A percentile compares a stretch with the other conserved stretches of the same genome.
Conservation (phyloP, 2,888 invertebrate species). For the Tiliacea aurago region DNA sequence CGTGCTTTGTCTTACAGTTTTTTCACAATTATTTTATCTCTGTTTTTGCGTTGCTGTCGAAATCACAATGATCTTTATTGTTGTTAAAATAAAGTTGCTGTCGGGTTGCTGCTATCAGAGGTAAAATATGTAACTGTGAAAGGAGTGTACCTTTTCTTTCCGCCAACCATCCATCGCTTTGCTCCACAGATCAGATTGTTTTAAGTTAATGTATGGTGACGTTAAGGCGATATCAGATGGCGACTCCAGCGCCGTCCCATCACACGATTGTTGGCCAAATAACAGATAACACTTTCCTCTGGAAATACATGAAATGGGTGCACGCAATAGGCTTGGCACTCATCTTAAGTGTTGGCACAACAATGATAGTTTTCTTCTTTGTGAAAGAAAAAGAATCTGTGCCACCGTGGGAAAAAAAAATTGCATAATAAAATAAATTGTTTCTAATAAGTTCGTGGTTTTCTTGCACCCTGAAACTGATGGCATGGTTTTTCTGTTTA, state of each 20-base stretch:
- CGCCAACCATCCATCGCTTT: not conserved
- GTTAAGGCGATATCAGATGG: not conserved
- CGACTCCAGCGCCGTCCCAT: not conserved
- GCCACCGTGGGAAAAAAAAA: not conserved
- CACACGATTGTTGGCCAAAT: not conserved
- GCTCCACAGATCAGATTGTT: slow-evolving; percentile 5
- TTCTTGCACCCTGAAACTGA: not conserved
- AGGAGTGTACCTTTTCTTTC: not conserved
- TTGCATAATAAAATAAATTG: not conserved
- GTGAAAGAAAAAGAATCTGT: not conserved
- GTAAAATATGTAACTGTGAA: not conserved
- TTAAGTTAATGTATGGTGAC: not conserved
- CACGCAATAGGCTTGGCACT: not conserved
- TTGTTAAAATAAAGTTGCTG: not conserved
- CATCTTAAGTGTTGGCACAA: not conserved
- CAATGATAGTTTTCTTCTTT: slow-evolving; percentile 4
- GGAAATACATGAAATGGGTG: slow-evolving; percentile 10
- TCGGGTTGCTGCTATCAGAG: not conserved
- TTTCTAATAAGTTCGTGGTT: not conserved
- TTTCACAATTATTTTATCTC: not conserved
- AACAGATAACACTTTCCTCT: not conserved
- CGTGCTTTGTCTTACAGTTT: not conserved
- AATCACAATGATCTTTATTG: not conserved
- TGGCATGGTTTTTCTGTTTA: not conserved
- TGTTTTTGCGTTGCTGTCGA: too few species aligned